Base-by-base conservation (phyloP, 1,140 invertebrate genomes). In the Drosophila ironensis region DNA sequence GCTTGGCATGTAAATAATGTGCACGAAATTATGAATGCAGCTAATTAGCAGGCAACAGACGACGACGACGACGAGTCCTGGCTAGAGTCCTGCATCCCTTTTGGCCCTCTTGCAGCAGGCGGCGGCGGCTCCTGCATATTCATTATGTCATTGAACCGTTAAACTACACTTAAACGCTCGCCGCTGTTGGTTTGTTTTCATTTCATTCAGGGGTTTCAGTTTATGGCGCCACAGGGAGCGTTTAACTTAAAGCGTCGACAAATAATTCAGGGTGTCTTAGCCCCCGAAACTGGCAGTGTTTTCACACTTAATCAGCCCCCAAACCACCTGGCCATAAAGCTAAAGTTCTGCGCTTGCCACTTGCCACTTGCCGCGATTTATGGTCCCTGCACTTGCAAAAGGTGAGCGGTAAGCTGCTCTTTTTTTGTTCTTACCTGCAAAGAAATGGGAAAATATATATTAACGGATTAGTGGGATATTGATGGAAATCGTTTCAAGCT, bases 121-220 rank as follows among this genome's bases (percentile, higher is more conserved):
- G 11, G 48, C 45, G 5, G 16, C 17, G 61, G 51, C 40, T 61
- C 12, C 51, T 87, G 60, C 45, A 77, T 80, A 87, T 87, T 87
- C 81, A 87, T 87, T 87, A 87, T 87, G 81, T 87, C 81, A 87
- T 87, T 87, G 81, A 87, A 87, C 81, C 73, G 80, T 87, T 87
- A 74, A 87, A 87, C 72, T 73, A 72, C 60, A 47, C 76, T 87
- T 86, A 86, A 86, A 72, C 68, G 80, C 61, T 61, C 50, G 38
- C 52, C 78, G 71, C 70, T 27, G 25, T 9, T 27, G 3, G 11
- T 8, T 67, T 66, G 40, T 28, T 61, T 63, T 14, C 33, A 22
- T 22, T 37, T 16, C 14, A 11, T 40, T 24, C 30, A 7, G 44
- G 19, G 25, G 19, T 38, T 37, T 45, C 59, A 52, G 52, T 86